Evolutionary conservation across 2,113 vertebrate genomes (phyloP).

Genomic region (Tympanuchus pallidicinctus): DNA sequence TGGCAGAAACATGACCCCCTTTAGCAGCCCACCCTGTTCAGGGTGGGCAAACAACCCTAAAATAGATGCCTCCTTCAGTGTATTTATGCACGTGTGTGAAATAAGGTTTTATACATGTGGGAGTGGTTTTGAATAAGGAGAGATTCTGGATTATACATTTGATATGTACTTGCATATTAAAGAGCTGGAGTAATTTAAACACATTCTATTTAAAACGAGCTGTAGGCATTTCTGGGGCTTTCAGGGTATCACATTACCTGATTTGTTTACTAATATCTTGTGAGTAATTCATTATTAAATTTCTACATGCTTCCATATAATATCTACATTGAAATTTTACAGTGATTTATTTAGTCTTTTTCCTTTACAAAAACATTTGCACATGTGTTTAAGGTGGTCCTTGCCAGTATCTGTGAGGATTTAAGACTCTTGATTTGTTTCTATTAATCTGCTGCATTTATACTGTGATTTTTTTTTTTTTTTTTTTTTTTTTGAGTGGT

Average conservation of each 20-base stretch:
- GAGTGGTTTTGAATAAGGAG: constrained; percentile 63
- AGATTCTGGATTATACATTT: constrained; percentile 47
- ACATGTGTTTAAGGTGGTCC: neutral
- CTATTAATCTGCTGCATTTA: constrained; percentile 10
- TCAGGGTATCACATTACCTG: constrained; percentile 17
- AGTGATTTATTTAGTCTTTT: neutral
- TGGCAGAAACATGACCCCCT: constrained; percentile 85
- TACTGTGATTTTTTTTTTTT: neutral
- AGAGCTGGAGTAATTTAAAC: constrained; percentile 7
- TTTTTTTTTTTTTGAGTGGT: neutral
- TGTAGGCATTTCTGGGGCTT: constrained; percentile 9
- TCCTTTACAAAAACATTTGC: neutral
- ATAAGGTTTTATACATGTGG: constrained; percentile 72
- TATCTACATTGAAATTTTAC: neutral
- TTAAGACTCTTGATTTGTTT: constrained; percentile 21
- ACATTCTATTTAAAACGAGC: constrained; percentile 13
- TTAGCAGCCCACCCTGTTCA: constrained; percentile 76
- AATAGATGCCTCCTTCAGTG: constrained; percentile 65
- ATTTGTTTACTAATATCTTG: constrained; percentile 53
- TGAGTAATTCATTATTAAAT: constrained; percentile 31
- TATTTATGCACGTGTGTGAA: constrained; percentile 69
- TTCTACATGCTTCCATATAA: neutral
- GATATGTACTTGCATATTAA: neutral
- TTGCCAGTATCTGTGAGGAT: neutral
- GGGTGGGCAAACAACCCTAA: constrained; percentile 69